Evolutionary conservation across 2,888 invertebrate species (phyloP), one percentile per base, ranked within the genome.

Genomic region (Sarcophaga rosellei): DNA sequence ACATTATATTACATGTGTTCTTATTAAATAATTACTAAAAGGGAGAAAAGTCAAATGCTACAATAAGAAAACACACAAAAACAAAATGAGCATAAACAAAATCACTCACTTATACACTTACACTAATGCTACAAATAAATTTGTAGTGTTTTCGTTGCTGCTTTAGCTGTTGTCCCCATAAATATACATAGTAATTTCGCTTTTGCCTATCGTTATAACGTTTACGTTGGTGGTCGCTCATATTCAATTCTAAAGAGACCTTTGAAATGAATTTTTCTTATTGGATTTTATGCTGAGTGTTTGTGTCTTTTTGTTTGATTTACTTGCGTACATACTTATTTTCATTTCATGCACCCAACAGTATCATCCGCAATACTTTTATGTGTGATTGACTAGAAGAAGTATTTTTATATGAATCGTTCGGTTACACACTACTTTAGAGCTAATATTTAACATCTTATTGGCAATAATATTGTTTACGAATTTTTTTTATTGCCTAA

Each of bases 201-300:
- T 79, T 53, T 86, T 84, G 86, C 77, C 78, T 84, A 80, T 81
- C 65, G 84, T 84, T 86, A 84, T 76, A 63, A 75, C 21, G 65
- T 77, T 53, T 68, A 75, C 21, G 65, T 77, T 53, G 44, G 21
- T 47, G 78, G 44, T 57, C 61, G 63, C 57, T 74, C 70, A 57
- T 62, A 75, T 70, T 63, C 68, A n/a, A 17, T 61, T 21, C 17
- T 61, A 61, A 45, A 80, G 62, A 45, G 74, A 81, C 81, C 78
- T 79, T 69, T 73, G 12, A 44, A 65, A 21, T 61, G 53, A 61
- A 83, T 73, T 73, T 25, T 75, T 78, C 15, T 23, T 62, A 17
- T 63, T 57, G 2, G 57, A 72, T 72, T 82, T 68, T 72, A 47
- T 62, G 66, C 66, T 45, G 57, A 72, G 10, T 21, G 61, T 66